phyloP scores from a whole-genome alignment of 2,888 invertebrate species.

The Gandaritis pyraliata region DNA sequence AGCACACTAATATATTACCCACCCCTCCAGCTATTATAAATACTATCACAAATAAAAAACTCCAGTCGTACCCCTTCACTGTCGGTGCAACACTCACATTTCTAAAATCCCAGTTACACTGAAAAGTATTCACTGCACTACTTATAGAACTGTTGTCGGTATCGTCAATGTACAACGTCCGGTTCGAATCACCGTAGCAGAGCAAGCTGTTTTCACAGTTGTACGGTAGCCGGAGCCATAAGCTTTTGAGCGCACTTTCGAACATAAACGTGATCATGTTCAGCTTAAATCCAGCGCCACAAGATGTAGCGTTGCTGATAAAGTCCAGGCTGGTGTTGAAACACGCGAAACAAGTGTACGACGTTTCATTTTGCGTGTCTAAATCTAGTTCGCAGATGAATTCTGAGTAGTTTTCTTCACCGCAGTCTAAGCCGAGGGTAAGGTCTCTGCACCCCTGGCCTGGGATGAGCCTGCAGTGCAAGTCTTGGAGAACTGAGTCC shows the following conservation, averaged over 20 bases:
- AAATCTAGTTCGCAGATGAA: constrained; percentile 70
- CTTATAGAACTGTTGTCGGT: constrained; percentile 51
- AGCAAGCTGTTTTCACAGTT: constrained; percentile 66
- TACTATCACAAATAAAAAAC: constrained; percentile 92
- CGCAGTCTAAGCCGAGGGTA: constrained; percentile 63
- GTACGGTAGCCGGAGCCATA: constrained; percentile 73
- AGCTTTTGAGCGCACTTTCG: constrained; percentile 71
- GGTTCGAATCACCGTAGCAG: constrained; percentile 65
- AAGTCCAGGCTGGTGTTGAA: constrained; percentile 58
- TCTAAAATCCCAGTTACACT: constrained; percentile 68
- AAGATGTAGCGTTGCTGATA: constrained; percentile 65
- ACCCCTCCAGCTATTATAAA: constrained; percentile 95
- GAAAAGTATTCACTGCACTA: constrained; percentile 61
- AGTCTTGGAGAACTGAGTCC: constrained; percentile 64
- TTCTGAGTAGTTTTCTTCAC: constrained; percentile 48
- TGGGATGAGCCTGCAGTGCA: constrained; percentile 63
- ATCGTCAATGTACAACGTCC: constrained; percentile 61
- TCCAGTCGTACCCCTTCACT: constrained; percentile 88
- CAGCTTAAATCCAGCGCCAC: constrained; percentile 73
- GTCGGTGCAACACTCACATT: constrained; percentile 54
- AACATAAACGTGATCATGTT: constrained; percentile 68
- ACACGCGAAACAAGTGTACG: constrained; percentile 70
- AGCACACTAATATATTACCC: constrained; percentile 96
- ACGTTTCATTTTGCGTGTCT: constrained; percentile 77
- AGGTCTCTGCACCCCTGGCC: constrained; percentile 60